Base-by-base conservation (phyloP, 1,140 invertebrate species). In the Leguminivora glycinivorella region DNA sequence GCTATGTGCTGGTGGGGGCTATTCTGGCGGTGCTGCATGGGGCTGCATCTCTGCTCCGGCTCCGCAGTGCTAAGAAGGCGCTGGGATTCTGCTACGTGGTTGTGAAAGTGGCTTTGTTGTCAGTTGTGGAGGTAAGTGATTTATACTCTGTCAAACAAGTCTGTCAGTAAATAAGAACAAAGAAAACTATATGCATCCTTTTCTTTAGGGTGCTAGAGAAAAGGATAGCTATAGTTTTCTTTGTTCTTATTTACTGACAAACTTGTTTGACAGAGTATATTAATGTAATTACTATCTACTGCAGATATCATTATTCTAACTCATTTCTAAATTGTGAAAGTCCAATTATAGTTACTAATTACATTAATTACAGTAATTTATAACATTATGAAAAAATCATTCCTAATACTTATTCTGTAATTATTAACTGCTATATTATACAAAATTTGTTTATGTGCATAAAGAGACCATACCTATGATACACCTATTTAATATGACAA, bases 81-180 rank as follows among this genome's bases (percentile, higher is more conserved):
- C 91, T 99, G 24, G 98, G 98, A 1, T 94, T 99, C 12, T 98
- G 98, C 83, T 99, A 99, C 88, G 96, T 99, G 19, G 98, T 99
- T 56, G 97, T 99, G 0, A 99, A 99, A 92, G 89, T 91, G 26
- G 89, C 89, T 4, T 78, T 91, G 4, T 80, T 91, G 10, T 91
- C 89, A 74, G 89, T 91, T 78, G 85, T 91, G 71, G 89, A 91
- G 81, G 89, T 91, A 72, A 84, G 83, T 78, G 29, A n/a, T 72
- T 67, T 47, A 29, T 52, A 56, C 68, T 69, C 5, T 63, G 4
- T 56, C 47, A 4, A 14, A 29, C n/a, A n/a, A n/a, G n/a, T n/a
- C n/a, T n/a, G n/a, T n/a, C n/a, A n/a, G n/a, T n/a, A n/a, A n/a
- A n/a, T n/a, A n/a, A n/a, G n/a, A n/a, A n/a, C n/a, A n/a, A n/a